phyloP scores from a whole-genome alignment of 2,113 vertebrate species.

The Microtus montanus region DNA sequence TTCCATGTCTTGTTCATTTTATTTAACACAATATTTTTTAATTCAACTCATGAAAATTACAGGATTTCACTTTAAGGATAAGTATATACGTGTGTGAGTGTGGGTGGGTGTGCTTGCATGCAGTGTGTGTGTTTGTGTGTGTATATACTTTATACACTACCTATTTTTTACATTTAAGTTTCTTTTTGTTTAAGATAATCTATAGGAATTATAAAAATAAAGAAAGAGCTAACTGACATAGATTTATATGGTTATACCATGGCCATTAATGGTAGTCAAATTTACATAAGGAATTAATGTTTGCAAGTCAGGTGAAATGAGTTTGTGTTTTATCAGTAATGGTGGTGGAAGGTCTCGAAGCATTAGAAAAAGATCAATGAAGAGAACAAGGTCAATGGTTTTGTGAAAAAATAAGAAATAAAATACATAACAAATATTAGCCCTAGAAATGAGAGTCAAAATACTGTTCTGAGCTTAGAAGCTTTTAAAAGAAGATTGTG shows the following conservation, averaged over 20 bases:
- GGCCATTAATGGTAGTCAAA: background rate
- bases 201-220: background rate
- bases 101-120: background rate
- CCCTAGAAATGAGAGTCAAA: background rate
- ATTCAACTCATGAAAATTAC: background rate
- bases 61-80: background rate
- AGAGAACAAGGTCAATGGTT: background rate
- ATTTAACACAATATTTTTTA: background rate
- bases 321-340: background rate
- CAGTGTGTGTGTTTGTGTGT: background rate
- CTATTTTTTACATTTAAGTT: too few relatives aligned
- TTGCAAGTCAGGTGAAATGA: background rate
- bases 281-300: background rate
- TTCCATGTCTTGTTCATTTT: background rate
- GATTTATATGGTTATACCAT: background rate
- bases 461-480: background rate
- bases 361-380: background rate
- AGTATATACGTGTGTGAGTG: background rate
- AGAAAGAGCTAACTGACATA: background rate
- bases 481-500: background rate
- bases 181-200: too few relatives aligned
- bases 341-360: background rate
- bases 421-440: background rate
- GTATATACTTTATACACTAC: background rate
- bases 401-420: background rate